Evolutionary conservation across 2,797 vertebrate genomes (phyloP).

Genomic region (Mormyrops boulengeri): DNA sequence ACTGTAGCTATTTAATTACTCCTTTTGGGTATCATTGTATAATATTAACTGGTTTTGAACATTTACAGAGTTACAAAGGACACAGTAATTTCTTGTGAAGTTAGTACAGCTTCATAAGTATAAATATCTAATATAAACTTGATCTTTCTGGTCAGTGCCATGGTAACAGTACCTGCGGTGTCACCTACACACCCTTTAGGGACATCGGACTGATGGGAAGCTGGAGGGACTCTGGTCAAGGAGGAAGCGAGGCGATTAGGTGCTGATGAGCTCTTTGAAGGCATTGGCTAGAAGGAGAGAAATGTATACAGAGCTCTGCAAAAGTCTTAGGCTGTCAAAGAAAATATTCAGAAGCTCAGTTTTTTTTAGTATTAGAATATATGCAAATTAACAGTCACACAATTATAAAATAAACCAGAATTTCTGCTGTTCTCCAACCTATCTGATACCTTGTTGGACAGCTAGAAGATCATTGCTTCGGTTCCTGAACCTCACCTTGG

Average conservation of each 20-base stretch:
- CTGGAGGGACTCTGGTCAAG: neutral
- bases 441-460: neutral
- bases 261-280: neutral
- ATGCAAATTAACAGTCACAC: neutral
- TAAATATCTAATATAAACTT: neutral
- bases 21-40: neutral
- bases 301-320: neutral
- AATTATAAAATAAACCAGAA: neutral
- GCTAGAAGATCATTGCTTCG: neutral
- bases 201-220: neutral
- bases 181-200: neutral
- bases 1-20: neutral
- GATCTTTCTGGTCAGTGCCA: neutral
- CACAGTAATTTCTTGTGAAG: neutral
- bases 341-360: neutral
- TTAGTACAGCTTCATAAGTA: neutral
- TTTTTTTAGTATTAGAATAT: neutral
- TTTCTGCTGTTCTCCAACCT: neutral
- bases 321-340: neutral
- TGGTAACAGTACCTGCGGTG: neutral
- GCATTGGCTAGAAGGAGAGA: neutral
- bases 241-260: neutral
- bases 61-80: neutral
- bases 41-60: neutral
- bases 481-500: neutral